These are phyloP conservation scores for Episyrphus balteatus DNA, from an alignment of 1,140 invertebrate genomes.

Conservation along the genomic window DNA sequence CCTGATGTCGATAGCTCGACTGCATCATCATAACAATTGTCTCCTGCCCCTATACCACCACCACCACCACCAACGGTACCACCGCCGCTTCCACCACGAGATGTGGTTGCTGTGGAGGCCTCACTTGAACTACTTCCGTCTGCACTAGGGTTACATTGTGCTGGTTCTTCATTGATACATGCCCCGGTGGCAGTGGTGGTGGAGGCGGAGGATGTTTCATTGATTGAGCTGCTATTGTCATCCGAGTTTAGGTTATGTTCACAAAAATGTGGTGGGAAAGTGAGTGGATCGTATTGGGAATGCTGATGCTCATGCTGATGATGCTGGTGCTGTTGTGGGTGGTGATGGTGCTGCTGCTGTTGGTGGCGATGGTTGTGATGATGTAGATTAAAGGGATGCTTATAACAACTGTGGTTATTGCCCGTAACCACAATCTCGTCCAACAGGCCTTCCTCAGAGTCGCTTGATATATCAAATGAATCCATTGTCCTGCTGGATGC, in stretches of 20 bases:
- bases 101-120: neutral
- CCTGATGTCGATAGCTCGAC: constrained; percentile 10
- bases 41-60: constrained; percentile 6
- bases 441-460: constrained; percentile 33
- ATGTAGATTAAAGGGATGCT: no score
- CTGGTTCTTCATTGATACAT: constrained; percentile 12
- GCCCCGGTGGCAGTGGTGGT: constrained; percentile 2
- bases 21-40: neutral
- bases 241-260: constrained; percentile 5
- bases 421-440: constrained; percentile 33
- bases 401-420: constrained; percentile 1
- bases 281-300: constrained; percentile 1
- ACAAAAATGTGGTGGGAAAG: constrained; percentile 2
- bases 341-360: constrained; percentile 9
- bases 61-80: constrained; percentile 7
- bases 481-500: constrained; percentile 34
- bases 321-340: constrained; percentile 16
- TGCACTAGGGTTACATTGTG: neutral
- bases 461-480: constrained; percentile 37
- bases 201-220: neutral
- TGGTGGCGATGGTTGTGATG: constrained; percentile 7
- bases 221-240: neutral
- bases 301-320: constrained; percentile 6
- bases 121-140: constrained; percentile 15
- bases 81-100: neutral